Base-by-base conservation (phyloP, 2,797 vertebrate species). In the Pogonophryne albipinna region DNA sequence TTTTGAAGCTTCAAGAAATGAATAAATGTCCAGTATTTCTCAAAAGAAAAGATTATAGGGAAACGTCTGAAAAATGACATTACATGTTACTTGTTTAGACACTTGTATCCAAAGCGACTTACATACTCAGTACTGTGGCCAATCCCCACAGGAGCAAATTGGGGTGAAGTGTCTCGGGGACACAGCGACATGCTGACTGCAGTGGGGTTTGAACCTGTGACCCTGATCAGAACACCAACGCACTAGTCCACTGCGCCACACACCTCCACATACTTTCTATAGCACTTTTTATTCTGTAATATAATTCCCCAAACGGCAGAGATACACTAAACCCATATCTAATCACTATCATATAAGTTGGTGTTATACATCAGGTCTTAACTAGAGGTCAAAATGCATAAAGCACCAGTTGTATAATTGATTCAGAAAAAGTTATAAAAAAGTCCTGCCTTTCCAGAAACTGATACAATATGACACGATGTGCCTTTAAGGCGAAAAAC, bases 381-480 rank as follows among this genome's bases (percentile, higher is more conserved):
- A 19, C 23, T 19, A 62, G 60, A 67, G 73, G 76, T 78, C 85
- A 80, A 42, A 57, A 42, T 66, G 6, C 44, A 57, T 57, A 56
- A 70, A 66, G 55, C 5, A 15, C 46, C 50, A 50, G 49, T 58
- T 75, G 52, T 74, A 19, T 61, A 73, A 73, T 50, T 84, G 41
- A 78, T 84, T 70, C 60, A 38, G 66, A 73, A 46, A 23, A 55
- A 13, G 20, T 7, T 2, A 12, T 19, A 51, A 55, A 66, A 64
- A 16, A 41, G 0, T 1, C 0, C 10, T 31, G 31, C 42, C 11
- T 53, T 56, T 58, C 13, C 55, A 51, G 61, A 73, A 80, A 56
- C 63, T 76, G 71, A 89, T 62, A 15, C 19, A 75, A 16, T 78
- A 62, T 74, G 82, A 87, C 84, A 73, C 68, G 31, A 53, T 31